Conservation (phyloP, 2,797 vertebrate genomes). For the Morus bassanus region DNA sequence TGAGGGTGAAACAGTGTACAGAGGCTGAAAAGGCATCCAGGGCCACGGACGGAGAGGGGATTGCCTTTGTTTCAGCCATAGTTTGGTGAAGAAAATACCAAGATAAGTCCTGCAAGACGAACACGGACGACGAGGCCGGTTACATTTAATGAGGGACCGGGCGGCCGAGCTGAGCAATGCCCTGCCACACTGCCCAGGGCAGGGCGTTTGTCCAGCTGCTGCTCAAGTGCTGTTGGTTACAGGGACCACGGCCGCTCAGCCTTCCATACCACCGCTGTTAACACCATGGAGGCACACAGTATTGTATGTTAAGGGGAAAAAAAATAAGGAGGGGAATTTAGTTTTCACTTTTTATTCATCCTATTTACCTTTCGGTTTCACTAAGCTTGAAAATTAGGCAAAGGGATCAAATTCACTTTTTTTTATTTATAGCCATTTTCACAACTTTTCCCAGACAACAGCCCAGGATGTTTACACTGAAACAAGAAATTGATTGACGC, state of each 20-base stretch:
- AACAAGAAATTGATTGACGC: conserved; percentile 21
- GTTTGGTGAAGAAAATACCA: neutral
- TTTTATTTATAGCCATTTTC: conserved; percentile 22
- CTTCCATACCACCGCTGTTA: neutral
- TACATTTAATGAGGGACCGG: accelerated
- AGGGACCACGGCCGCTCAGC: neutral
- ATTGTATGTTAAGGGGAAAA: accelerated
- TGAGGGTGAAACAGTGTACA: accelerated
- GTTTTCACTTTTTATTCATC: neutral
- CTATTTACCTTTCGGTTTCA: neutral
- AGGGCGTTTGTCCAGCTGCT: neutral
- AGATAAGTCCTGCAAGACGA: neutral
- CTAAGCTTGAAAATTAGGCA: neutral
- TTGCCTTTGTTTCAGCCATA: neutral
- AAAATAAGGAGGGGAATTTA: neutral
- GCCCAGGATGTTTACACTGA: conserved; percentile 19
- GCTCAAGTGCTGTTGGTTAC: neutral
- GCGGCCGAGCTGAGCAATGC: accelerated
- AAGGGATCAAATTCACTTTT: neutral
- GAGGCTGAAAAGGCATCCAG: neutral
- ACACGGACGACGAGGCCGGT: accelerated
- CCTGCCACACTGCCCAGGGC: neutral
- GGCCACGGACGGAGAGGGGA: neutral
- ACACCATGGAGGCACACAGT: accelerated
- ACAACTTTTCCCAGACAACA: neutral